Base-by-base conservation (phyloP, 2,888 invertebrate genomes). In the Stenodema calcarata region DNA sequence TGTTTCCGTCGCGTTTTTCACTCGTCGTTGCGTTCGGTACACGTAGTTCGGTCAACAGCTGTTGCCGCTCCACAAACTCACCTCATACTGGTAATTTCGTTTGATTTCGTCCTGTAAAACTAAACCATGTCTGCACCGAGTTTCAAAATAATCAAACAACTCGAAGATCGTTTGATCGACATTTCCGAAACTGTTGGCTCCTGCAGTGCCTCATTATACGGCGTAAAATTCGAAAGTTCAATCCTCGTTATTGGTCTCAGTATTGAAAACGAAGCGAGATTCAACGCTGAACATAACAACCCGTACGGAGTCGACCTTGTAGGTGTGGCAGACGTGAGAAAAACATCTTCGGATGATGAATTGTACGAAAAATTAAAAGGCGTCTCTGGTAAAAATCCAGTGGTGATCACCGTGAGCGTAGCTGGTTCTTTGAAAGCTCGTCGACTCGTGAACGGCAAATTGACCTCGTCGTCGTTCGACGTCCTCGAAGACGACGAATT, bases 401-500 rank as follows among this genome's bases (percentile, higher is more conserved):
- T 84, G 23, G 84, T 75, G 7, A n/a, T 84, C 42, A 75, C 27
- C 28, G 75, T 84, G 28, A 70, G 44, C 16, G 28, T 42, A 0
- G 42, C 75, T 16, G 84, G 84, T 12, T 84, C 75, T 7, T 27
- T 84, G 28, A 73, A 42, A 47, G 73, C 14, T 0, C 73, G 84
- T 12, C 42, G 44, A 3, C 27, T 84, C 2, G 23, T n/a, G 1
- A 30, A 84, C 28, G 84, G 84, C n/a, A 84, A 84, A 47, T 47
- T 84, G 18, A 6, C 27, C 16, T 28, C 23, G 1, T 44, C 73
- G 12, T 47, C 73, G 16, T 84, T 70, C 16, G 84, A 84, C 47
- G 75, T 84, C 44, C n/a, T 84, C 16, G 84, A 84, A 70, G 73
- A 84, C 14, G 84, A 73, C 7, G 84, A 84, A 27, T 75, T 84